Percentiles rank a stretch among this genome's conserved stretches.
Evolutionary conservation across 2,797 vertebrate species (phyloP).

Genomic region (Coranthus polyacanthus): DNA sequence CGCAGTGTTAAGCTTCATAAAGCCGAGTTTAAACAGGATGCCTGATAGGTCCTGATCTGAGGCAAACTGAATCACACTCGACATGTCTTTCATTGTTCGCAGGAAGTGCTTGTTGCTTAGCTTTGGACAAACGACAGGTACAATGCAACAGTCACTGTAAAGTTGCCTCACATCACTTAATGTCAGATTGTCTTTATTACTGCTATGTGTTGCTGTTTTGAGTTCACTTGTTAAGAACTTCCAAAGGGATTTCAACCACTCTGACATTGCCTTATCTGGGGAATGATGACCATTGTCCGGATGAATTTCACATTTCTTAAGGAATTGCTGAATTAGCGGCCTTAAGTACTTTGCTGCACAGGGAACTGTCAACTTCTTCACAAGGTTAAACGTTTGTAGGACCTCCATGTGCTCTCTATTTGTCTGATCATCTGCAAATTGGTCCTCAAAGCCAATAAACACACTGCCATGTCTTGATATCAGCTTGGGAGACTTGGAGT

Average conservation of each 20-base stretch:
- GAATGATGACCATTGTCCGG: conserved; percentile 53
- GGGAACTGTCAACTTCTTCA: conserved; percentile 67
- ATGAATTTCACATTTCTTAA: conserved; percentile 62
- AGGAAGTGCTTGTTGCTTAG: conserved; percentile 65
- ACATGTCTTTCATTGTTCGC: conserved; percentile 65
- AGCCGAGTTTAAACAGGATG: conserved; percentile 81
- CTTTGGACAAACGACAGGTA: conserved; percentile 76
- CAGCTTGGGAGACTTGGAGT: conserved; percentile 62
- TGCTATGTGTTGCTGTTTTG: rapidly evolving
- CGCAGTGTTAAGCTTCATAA: conserved; percentile 35
- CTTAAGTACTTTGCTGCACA: conserved; percentile 59
- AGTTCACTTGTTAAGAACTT: conserved; percentile 62
- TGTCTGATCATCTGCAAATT: conserved; percentile 69
- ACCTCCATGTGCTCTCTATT: rapidly evolving
- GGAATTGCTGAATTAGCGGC: conserved; percentile 44
- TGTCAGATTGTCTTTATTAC: conserved; percentile 18
- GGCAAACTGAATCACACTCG: conserved; percentile 54
- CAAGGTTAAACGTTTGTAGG: conserved; percentile 54
- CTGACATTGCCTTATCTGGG: conserved; percentile 6
- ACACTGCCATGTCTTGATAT: conserved; percentile 61
- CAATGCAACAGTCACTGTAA: conserved; percentile 70
- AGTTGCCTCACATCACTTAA: conserved; percentile 63
- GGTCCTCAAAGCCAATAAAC: conserved; percentile 56
- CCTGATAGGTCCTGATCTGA: not conserved
- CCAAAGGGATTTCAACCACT: conserved; percentile 79